Evolutionary conservation across 2,888 invertebrate genomes (phyloP).

Genomic region (Aporophyla nigra): DNA sequence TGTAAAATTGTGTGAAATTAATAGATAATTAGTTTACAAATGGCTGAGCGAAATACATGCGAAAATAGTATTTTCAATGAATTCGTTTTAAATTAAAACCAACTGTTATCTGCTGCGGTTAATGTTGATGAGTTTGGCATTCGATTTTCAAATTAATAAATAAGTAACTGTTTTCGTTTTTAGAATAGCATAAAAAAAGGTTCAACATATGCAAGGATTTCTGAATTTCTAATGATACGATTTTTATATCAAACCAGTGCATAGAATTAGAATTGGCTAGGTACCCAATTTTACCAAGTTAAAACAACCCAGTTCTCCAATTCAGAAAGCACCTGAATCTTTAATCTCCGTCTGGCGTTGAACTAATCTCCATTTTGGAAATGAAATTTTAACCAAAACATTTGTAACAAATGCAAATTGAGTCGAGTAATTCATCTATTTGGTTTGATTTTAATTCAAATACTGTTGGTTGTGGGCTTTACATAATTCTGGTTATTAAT

Average conservation of each 20-base stretch:
- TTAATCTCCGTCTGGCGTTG: conserved; percentile 32
- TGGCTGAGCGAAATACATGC: not conserved
- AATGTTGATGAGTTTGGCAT: not conserved
- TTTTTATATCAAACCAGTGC: not conserved
- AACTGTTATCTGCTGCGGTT: not conserved
- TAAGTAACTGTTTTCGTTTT: no score
- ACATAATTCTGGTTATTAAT: conserved; percentile 47
- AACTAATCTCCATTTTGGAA: conserved; percentile 43
- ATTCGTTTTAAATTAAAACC: no score
- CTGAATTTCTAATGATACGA: not conserved
- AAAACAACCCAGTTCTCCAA: conserved; percentile 2
- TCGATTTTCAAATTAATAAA: not conserved
- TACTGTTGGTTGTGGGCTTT: conserved; percentile 28
- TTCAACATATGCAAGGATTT: not conserved
- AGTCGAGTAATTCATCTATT: conserved; percentile 47
- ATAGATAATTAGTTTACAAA: conserved; percentile 1
- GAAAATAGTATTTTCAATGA: not conserved
- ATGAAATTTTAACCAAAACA: conserved; percentile 40
- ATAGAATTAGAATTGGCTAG: not conserved
- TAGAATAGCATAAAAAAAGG: not conserved
- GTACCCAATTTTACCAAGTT: not conserved
- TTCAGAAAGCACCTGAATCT: conserved; percentile 27
- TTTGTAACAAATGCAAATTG: conserved; percentile 56
- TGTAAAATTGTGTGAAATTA: not conserved
- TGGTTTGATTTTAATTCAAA: conserved; percentile 60